Evolutionary conservation across 2,113 vertebrate genomes (phyloP).

Genomic region (Elephantulus edwardii): DNA sequence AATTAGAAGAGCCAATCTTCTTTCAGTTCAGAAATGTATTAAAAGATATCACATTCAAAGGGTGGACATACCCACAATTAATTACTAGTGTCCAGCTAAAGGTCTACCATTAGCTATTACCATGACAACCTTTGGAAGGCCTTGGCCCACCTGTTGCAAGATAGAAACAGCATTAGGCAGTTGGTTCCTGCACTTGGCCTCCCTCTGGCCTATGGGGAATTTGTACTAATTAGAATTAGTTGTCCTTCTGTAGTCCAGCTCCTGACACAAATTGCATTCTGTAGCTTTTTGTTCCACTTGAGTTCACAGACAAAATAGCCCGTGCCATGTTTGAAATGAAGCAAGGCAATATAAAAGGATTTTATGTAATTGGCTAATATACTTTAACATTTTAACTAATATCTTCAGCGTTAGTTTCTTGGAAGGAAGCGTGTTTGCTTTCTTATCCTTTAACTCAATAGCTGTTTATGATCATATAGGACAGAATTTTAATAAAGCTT

Average conservation of each 20-base stretch:
- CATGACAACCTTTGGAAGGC: constrained; percentile 79
- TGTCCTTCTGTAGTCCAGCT: constrained; percentile 89
- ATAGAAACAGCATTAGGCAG: constrained; percentile 77
- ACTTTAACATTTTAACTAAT: constrained; percentile 87
- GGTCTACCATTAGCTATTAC: constrained; percentile 85
- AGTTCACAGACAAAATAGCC: constrained; percentile 91
- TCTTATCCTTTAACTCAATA: constrained; percentile 80
- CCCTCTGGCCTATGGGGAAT: constrained; percentile 86
- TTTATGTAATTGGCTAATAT: constrained; percentile 88
- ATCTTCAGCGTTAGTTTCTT: constrained; percentile 80
- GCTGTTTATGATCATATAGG: constrained; percentile 79
- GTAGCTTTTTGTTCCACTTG: constrained; percentile 91
- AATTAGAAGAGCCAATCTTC: constrained; percentile 85
- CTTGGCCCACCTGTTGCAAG: constrained; percentile 87
- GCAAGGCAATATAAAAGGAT: constrained; percentile 89
- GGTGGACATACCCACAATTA: constrained; percentile 80
- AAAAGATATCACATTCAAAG: constrained; percentile 84
- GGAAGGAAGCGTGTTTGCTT: constrained; percentile 76
- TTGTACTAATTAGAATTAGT: constrained; percentile 92
- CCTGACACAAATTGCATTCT: constrained; percentile 92
- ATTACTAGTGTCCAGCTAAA: constrained; percentile 85
- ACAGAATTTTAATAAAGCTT: constrained; percentile 81
- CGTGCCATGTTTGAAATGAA: constrained; percentile 88
- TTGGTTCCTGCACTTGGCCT: constrained; percentile 82
- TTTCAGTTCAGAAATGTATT: constrained; percentile 80